Evolutionary conservation across 2,888 invertebrate species (phyloP).

Genomic region (Euplexia lucipara): DNA sequence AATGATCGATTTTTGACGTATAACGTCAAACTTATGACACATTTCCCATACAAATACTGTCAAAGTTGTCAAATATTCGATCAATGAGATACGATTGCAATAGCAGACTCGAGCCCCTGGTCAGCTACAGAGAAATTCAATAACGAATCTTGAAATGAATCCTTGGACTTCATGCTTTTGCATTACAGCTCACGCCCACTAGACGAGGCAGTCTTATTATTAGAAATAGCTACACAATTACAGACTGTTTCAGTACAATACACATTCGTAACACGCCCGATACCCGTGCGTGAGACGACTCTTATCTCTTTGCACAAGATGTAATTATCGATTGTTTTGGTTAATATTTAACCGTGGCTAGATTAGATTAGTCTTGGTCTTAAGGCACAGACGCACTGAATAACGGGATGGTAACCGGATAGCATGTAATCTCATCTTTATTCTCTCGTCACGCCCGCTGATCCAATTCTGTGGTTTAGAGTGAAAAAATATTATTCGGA

Average conservation of each 20-base stretch:
- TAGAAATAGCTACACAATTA: constrained; percentile 47
- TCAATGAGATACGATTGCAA: too few relatives aligned
- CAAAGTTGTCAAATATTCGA: too few relatives aligned
- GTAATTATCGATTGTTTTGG: constrained; percentile 70
- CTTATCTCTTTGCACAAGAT: constrained; percentile 65
- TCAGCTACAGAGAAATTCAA: too few relatives aligned
- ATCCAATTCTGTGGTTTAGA: constrained; percentile 75
- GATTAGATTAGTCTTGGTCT: constrained; percentile 63
- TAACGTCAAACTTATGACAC: too few relatives aligned
- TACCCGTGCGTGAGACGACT: constrained; percentile 55
- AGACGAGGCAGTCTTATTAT: constrained; percentile 30
- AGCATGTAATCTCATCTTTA: constrained; percentile 75
- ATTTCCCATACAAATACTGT: too few relatives aligned
- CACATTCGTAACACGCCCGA: constrained; percentile 54
- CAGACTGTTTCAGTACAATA: constrained; percentile 39
- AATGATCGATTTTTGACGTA: too few relatives aligned
- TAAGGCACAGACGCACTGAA: constrained; percentile 53
- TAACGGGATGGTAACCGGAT: constrained; percentile 73
- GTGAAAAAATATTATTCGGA: constrained; percentile 66
- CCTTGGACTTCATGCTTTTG: too few relatives aligned
- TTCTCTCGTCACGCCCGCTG: constrained; percentile 77
- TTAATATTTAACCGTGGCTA: constrained; percentile 65
- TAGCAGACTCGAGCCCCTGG: too few relatives aligned
- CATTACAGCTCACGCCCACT: too few relatives aligned
- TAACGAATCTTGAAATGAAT: too few relatives aligned